Conservation (phyloP, 2,797 vertebrate genomes). For the Prionace glauca region DNA sequence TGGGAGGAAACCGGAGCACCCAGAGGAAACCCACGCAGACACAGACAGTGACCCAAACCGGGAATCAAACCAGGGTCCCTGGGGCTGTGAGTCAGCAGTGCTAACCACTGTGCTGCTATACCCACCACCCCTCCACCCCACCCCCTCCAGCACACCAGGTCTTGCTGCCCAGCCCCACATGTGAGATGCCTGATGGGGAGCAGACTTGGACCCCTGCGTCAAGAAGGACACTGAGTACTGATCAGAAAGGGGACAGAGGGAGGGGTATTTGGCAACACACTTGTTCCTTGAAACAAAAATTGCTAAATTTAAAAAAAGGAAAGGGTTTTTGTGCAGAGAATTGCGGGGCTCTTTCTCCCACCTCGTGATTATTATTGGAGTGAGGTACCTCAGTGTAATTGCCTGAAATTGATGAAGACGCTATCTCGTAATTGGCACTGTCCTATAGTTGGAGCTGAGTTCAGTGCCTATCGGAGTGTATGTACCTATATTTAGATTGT, state of each 20-base stretch:
- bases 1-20: too few species aligned
- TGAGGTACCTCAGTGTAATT: neutral
- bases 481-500: neutral
- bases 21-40: too few species aligned
- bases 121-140: too few species aligned
- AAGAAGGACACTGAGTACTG: neutral
- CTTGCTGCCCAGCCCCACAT: neutral
- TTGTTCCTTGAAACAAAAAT: neutral
- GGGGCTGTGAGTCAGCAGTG: too few species aligned
- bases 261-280: neutral
- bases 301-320: neutral
- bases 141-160: too few species aligned
- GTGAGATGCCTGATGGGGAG: neutral
- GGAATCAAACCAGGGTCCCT: too few species aligned
- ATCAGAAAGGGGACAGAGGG: neutral
- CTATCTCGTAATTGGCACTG: neutral
- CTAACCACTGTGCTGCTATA: too few species aligned
- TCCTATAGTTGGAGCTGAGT: slow-evolving; percentile 25
- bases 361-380: neutral
- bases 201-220: neutral
- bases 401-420: neutral
- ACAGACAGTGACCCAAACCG: too few species aligned
- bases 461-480: slow-evolving; percentile 13
- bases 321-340: neutral
- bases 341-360: neutral